A percentile compares a stretch with the other conserved stretches of the same genome.
Evolutionary conservation across 2,797 vertebrate genomes (phyloP).

Genomic region (Neosilurus mollespiculum): DNA sequence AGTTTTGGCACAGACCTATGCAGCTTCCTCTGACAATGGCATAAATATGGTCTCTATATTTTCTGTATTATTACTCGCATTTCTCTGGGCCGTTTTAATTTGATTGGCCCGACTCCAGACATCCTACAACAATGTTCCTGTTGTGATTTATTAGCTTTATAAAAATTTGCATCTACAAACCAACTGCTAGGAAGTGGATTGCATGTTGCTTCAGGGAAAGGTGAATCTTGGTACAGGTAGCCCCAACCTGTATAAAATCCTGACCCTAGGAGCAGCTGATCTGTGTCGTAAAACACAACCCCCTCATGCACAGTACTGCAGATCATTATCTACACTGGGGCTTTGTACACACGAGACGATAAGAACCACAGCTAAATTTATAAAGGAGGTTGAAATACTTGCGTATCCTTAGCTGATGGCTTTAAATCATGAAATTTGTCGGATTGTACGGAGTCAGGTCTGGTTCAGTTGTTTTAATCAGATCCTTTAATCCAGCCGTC

Average conservation of each 20-base stretch:
- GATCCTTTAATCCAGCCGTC: constrained; percentile 28
- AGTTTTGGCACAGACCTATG: constrained; percentile 18
- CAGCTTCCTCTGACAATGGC: constrained; percentile 24
- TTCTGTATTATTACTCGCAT: constrained; percentile 14
- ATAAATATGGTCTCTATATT: constrained; percentile 44
- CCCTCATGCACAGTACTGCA: not conserved
- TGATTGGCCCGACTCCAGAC: constrained; percentile 40
- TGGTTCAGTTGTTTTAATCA: constrained; percentile 39
- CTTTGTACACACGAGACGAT: not conserved
- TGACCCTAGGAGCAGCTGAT: constrained; percentile 12
- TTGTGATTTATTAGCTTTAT: constrained; percentile 47
- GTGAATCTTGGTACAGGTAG: not conserved
- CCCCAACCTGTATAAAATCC: constrained; percentile 28
- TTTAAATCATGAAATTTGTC: constrained; percentile 14
- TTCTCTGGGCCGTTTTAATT: constrained; percentile 29
- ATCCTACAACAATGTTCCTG: constrained; percentile 41
- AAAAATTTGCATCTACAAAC: constrained; percentile 32
- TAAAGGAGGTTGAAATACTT: not conserved
- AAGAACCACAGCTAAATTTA: constrained; percentile 8
- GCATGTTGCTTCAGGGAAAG: constrained; percentile 18
- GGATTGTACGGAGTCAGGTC: constrained; percentile 13
- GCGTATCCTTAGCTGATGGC: constrained; percentile 3
- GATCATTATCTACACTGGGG: not conserved
- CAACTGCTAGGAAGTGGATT: constrained; percentile 17
- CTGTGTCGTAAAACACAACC: not conserved